Evolutionary conservation across 1,140 invertebrate species (phyloP).

Genomic region (Lethocerus indicus): DNA sequence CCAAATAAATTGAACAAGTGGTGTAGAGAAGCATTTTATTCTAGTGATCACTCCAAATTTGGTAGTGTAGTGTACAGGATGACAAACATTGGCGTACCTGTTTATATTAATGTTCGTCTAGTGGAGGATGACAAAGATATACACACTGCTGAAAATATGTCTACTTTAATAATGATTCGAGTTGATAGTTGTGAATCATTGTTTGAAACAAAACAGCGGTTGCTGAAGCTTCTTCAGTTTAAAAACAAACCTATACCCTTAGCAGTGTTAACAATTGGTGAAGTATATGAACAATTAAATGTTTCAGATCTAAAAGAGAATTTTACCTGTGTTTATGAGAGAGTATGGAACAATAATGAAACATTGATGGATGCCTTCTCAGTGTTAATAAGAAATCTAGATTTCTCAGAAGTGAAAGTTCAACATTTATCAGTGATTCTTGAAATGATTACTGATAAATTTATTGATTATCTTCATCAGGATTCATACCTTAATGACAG

Average conservation of each 20-base stretch:
- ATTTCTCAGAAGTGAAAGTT: slow-evolving; percentile 7
- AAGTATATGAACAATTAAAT: neutral
- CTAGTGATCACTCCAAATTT: neutral
- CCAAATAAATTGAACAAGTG: slow-evolving; percentile 9
- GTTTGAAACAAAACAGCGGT: slow-evolving; percentile 1
- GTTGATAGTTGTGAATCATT: slow-evolving; percentile 11
- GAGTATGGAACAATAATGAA: neutral
- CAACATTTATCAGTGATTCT: slow-evolving; percentile 1
- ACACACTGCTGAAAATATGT: slow-evolving; percentile 5
- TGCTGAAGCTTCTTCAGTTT: slow-evolving; percentile 1
- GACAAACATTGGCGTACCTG: slow-evolving; percentile 4
- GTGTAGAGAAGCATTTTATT: slow-evolving; percentile 11
- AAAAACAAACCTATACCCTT: slow-evolving; percentile 7
- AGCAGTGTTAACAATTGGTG: slow-evolving; percentile 7
- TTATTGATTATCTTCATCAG: slow-evolving; percentile 10
- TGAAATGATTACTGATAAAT: slow-evolving; percentile 6
- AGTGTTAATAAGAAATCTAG: slow-evolving; percentile 1
- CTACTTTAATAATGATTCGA: slow-evolving; percentile 11
- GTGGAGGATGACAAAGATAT: slow-evolving; percentile 3
- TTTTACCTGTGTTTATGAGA: slow-evolving; percentile 1
- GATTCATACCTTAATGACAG: slow-evolving; percentile 6
- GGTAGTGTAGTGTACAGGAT: neutral
- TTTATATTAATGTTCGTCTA: slow-evolving; percentile 8
- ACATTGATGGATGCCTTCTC: neutral
- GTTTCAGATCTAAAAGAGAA: neutral